phyloP scores from a whole-genome alignment of 2,797 vertebrate species.

The Limnodromus scolopaceus region DNA sequence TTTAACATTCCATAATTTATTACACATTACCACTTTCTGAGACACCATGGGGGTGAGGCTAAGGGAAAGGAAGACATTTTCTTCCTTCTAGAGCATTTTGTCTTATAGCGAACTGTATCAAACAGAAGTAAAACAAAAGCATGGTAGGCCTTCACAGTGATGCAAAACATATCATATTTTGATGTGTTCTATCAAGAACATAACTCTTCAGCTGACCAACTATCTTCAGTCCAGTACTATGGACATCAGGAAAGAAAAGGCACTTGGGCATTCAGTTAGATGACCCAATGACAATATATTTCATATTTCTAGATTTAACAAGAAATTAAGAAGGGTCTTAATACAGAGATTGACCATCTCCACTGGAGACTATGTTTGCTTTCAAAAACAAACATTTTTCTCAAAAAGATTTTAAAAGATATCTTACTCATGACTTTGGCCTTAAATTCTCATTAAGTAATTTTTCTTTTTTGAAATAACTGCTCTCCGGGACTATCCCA shows the following conservation, averaged over 20 bases:
- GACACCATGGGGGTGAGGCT: accelerated
- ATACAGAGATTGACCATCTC: neutral
- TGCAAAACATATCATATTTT: neutral
- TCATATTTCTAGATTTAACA: neutral
- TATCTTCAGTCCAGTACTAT: neutral
- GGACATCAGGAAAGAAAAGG: neutral
- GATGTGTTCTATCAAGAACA: neutral
- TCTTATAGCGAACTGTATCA: neutral
- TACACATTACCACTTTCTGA: neutral
- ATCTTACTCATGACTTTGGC: neutral
- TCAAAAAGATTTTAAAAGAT: neutral
- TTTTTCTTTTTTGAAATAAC: neutral
- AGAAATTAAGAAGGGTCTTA: neutral
- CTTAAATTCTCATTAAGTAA: neutral
- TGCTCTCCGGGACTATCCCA: neutral
- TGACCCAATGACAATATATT: neutral
- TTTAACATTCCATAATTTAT: neutral
- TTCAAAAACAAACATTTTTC: neutral
- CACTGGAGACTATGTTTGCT: neutral
- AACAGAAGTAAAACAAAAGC: neutral
- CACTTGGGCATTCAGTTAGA: neutral
- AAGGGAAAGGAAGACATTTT: neutral
- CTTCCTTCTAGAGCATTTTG: neutral
- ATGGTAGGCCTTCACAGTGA: neutral
- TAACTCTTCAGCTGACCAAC: neutral